Evolutionary conservation across 1,140 invertebrate genomes (phyloP), one percentile per base, ranked within the genome.

Genomic region (Nasonia longicornis): DNA sequence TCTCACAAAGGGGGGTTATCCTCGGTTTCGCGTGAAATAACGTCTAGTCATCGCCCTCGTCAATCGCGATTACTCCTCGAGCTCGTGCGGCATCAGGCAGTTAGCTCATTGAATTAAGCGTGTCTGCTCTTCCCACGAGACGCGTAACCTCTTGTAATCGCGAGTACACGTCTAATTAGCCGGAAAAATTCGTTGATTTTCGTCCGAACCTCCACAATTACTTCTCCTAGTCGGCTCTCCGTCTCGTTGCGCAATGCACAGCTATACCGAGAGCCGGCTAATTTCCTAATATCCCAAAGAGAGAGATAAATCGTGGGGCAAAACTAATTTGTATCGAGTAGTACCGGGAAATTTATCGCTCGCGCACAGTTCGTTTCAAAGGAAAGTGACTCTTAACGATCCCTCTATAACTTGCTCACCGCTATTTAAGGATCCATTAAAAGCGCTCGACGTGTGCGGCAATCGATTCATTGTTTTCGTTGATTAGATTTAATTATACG

Each of bases 81-180:
- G 20, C 63, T 35, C 63, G 6, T 3, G 26, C 0, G 38, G 38
- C 38, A 42, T 42, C 38, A 42, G 38, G 10, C 38, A 42, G 38
- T 42, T 10, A 38, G 22, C 38, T 12, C 38, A 22, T 48, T 69
- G 38, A 69, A 71, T 71, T 71, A 71, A 16, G 16, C 31, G 26
- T n/a, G 3, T 22, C 14, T 29, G 10, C 67, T 71, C 45, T 78
- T 78, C 45, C 63, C 77, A 78, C 66, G 64, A n/a, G 22, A 10
- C 66, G 66, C 38, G n/a, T 26, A 67, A 16, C 66, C 10, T 67
- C 66, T 26, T 16, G 26, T 67, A 31, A 67, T 31, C 52, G 20
- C 52, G 52, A n/a, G 20, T 58, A 20, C 16, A 58, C 52, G 52
- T n/a, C 52, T 58, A 58, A 58, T 58, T 58, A 58, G 52, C 52